Base-by-base conservation (phyloP, 92 coral and sea anemone species). In the Bergia sp. region DNA sequence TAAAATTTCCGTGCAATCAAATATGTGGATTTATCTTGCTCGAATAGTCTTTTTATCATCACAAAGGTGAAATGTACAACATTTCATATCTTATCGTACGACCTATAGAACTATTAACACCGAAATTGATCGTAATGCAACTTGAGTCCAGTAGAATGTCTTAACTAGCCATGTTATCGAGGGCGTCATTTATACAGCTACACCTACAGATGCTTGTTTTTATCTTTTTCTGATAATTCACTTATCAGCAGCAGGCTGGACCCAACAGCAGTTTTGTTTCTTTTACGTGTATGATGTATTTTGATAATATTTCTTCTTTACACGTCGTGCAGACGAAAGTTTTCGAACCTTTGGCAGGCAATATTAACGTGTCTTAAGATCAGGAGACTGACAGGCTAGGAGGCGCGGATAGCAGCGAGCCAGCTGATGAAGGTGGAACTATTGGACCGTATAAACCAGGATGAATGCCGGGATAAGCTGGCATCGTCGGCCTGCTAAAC, bases 361-460 rank as follows among this genome's bases (percentile, higher is more conserved):
- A 13, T 20, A 29, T 12, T 18, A 1, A 16, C 3, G 78, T 41
- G 80, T 74, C 53, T 76, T 44, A 16, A 3, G 47, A 73, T 84
- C 87, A 84, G 38, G 87, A 84, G 45, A 71, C 79, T 5, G 87
- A 84, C 78, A 84, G 77, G 43, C 87, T 71, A 4, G 87, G 87
- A 4, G 87, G 87, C 8, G 79, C 79, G 11, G 75, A 75, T 53
- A 92, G 89, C 76, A 94, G 80, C 0, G 94, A 82, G 72, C 95
- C 91, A 37, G 81, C 45, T 1, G 95, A 66, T 61, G 95, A 89
- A n/a, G 96, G 86, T 66, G 99, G 96, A 12, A 97, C 92, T 57
- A 97, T 95, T 10, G 99, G 98, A 3, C 98, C 98, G 86, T 96
- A 97, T 15, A 97, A 91, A 29, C 99, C 97, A 6, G 98, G 98